These are phyloP conservation scores for Brachyistius frenatus DNA, from an alignment of 2,113 vertebrate genomes.

Conservation along the genomic window DNA sequence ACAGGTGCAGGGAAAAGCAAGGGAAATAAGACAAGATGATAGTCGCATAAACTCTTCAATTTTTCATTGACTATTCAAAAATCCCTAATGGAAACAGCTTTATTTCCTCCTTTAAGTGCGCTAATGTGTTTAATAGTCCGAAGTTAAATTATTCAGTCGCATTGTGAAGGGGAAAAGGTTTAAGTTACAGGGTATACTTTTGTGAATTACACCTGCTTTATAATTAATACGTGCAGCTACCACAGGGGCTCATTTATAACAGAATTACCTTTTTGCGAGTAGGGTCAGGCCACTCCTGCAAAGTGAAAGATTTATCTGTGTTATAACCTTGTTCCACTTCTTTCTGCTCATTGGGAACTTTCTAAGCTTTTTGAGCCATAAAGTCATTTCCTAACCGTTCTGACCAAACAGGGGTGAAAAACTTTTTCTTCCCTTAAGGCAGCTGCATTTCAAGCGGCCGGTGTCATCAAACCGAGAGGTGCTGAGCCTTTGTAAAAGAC, in stretches of 20 bases:
- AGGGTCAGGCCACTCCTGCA: conserved; percentile 25
- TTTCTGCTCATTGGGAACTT: conserved; percentile 44
- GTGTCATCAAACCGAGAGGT: conserved; percentile 50
- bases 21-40: no score
- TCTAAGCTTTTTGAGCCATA: conserved; percentile 27
- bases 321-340: conserved; percentile 40
- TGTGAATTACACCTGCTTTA: conserved; percentile 37
- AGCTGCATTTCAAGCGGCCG: conserved; percentile 44
- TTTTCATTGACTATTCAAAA: no score
- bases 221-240: conserved; percentile 44
- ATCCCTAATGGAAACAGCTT: not conserved
- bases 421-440: conserved; percentile 19
- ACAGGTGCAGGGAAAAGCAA: no score
- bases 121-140: conserved; percentile 1
- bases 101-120: not conserved
- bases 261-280: not conserved
- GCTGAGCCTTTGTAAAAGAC: conserved; percentile 42
- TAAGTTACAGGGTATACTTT: conserved; percentile 17
- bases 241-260: conserved; percentile 13
- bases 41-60: no score
- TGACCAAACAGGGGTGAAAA: conserved; percentile 30
- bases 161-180: not conserved
- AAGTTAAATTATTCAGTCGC: conserved; percentile 20
- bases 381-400: conserved; percentile 50
- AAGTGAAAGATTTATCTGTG: conserved; percentile 50